phyloP scores from a whole-genome alignment of 2,113 vertebrate genomes.

The Plecotus auritus region DNA sequence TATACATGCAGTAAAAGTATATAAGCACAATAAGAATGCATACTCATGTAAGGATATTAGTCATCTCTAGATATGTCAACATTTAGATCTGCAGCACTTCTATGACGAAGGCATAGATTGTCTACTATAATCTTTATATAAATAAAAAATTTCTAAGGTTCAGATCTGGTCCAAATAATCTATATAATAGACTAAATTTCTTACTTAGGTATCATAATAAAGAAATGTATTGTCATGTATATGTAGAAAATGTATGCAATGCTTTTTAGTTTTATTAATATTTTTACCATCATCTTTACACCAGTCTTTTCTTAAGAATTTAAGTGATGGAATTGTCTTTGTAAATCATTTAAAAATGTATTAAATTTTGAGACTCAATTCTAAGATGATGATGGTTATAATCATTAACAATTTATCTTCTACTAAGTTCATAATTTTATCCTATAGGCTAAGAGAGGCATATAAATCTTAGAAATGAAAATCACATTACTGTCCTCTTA shows the following conservation, averaged over 20 bases:
- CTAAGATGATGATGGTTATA: background rate
- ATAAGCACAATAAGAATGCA: background rate
- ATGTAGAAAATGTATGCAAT: background rate
- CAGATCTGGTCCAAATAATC: background rate
- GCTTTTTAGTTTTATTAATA: background rate
- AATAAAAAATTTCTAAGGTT: background rate
- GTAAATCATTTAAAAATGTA: background rate
- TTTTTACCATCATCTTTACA: background rate
- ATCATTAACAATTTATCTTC: background rate
- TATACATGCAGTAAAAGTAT: background rate
- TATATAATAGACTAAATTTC: background rate
- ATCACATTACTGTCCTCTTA: background rate
- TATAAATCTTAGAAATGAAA: constrained; percentile 10
- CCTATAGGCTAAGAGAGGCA: background rate
- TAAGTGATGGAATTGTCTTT: background rate
- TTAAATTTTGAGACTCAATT: constrained; percentile 4
- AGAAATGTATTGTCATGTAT: background rate
- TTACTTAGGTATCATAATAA: background rate
- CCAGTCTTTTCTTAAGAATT: constrained; percentile 1
- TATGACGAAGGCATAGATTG: background rate
- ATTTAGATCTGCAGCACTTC: background rate
- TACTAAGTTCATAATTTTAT: background rate
- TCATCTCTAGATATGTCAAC: background rate
- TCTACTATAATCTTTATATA: background rate
- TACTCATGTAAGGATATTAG: background rate